Evolutionary conservation across 2,888 invertebrate genomes (phyloP).

Genomic region (Ornithoptera alexandrae): DNA sequence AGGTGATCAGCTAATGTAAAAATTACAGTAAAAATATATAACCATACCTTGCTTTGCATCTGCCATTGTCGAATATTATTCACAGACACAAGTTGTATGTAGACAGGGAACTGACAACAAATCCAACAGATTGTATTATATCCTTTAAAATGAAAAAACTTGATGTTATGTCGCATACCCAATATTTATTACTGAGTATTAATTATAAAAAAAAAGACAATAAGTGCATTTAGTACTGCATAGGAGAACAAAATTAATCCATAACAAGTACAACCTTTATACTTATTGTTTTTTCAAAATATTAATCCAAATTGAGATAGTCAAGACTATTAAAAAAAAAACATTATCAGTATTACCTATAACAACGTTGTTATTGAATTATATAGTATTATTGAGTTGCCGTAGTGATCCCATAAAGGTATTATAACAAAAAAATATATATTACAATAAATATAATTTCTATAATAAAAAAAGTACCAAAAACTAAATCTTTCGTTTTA

Average conservation of each 20-base stretch:
- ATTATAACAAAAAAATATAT: too few relatives aligned
- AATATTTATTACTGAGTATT: neutral
- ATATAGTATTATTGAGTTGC: too few relatives aligned
- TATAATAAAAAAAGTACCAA: too few relatives aligned
- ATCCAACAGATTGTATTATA: neutral
- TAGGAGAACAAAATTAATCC: neutral
- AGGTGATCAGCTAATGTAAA: slow-evolving; percentile 2
- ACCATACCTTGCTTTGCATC: slow-evolving; percentile 75
- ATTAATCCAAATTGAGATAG: too few relatives aligned
- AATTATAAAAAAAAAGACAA: neutral
- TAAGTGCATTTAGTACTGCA: neutral
- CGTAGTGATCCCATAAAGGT: too few relatives aligned
- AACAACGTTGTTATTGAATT: too few relatives aligned
- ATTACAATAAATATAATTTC: too few relatives aligned
- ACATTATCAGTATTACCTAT: too few relatives aligned
- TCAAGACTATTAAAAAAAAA: too few relatives aligned
- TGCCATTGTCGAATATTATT: slow-evolving; percentile 66
- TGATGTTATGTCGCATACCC: neutral
- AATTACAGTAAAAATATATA: slow-evolving; percentile 37
- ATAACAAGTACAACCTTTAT: too few relatives aligned
- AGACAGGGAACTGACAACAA: slow-evolving; percentile 4
- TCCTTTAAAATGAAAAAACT: neutral
- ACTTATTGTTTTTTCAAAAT: too few relatives aligned
- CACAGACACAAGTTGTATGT: slow-evolving; percentile 16
- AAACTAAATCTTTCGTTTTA: too few relatives aligned